Conservation (phyloP, 2,888 invertebrate genomes). For the Neoscelio sp. region DNA sequence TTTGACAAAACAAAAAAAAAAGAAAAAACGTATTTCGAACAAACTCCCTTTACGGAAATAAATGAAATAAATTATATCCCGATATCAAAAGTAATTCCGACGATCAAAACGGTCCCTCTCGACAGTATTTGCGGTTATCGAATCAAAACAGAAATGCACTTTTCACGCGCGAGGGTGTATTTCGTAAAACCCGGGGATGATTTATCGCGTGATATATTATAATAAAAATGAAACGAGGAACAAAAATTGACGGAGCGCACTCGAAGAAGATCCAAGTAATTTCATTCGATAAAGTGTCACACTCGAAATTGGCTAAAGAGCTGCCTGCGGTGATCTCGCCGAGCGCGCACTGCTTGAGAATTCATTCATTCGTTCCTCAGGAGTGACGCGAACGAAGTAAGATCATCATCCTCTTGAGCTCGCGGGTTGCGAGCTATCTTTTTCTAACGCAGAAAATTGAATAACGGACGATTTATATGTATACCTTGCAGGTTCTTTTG, state of each 20-base stretch:
- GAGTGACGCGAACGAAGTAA: slow-evolving; percentile 53
- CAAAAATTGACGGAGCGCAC: slow-evolving; percentile 38
- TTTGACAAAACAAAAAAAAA: not conserved
- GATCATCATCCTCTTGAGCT: slow-evolving; percentile 45
- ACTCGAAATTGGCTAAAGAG: slow-evolving; percentile 61
- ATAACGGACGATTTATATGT: slow-evolving; percentile 39
- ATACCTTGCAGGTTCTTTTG: slow-evolving; percentile 11
- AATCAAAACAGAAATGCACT: slow-evolving; percentile 26
- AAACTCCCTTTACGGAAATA: slow-evolving; percentile 21
- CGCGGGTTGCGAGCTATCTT: slow-evolving; percentile 22
- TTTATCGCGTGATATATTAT: slow-evolving; percentile 48
- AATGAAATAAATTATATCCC: slow-evolving; percentile 35
- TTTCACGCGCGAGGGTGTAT: not conserved
- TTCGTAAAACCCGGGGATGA: slow-evolving; percentile 1
- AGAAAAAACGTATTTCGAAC: not conserved
- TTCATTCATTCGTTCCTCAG: slow-evolving; percentile 52
- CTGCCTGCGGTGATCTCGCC: slow-evolving; percentile 41
- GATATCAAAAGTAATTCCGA: slow-evolving; percentile 12
- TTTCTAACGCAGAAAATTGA: slow-evolving; percentile 48
- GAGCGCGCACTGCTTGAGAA: slow-evolving; percentile 46
- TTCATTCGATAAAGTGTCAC: slow-evolving; percentile 59
- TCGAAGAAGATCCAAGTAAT: slow-evolving; percentile 36
- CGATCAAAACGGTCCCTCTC: not conserved
- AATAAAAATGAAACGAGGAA: slow-evolving; percentile 44
- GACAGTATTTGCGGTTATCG: not conserved